Evolutionary conservation across 2,797 vertebrate species (phyloP), one percentile per base, ranked within the genome.

Genomic region (Podarcis lilfordi): DNA sequence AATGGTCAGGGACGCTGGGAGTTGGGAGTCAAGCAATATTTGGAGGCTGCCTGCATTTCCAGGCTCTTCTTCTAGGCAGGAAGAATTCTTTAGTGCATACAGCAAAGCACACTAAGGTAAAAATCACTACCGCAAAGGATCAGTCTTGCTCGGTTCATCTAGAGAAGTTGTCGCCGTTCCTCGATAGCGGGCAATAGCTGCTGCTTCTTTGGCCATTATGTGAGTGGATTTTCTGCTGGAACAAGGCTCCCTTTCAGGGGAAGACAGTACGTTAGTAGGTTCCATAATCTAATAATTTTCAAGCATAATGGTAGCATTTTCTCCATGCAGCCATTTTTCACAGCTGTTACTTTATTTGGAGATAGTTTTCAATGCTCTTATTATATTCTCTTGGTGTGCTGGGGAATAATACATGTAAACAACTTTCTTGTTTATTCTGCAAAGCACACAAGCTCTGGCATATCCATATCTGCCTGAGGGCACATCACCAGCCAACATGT

Each of bases 161-260:
- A 93, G 55, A 86, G 92, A 90, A 85, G 91, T 23, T 59, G 86
- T 68, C 76, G 91, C 84, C 0, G 84, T 95, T 7, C 95, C 96
- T 93, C 95, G 66, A 4, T 64, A 86, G 76, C 96, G 96, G 91
- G 95, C 95, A 7, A 96, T 64, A 50, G 96, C 94, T 69, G 95
- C 95, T 88, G 95, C 95, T 90, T 97, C 96, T 89, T 88, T 96
- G 84, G 95, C 95, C 91, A 96, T 78, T 90, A 94, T 75, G 61
- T 96, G 93, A 87, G 96, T 88, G 55, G 93, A 69, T 90, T 86
- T 96, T 89, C 94, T 96, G 92, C 72, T 81, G 75, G 87, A 91
- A 84, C 89, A 92, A 77, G 13, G 17, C 3, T 13, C 55, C 82
- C 88, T 91, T 89, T 43, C 3, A 86, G 89, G 69, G 59, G 40